Evolutionary conservation across 2,888 invertebrate species (phyloP).

Genomic region (Heliconius erato): DNA sequence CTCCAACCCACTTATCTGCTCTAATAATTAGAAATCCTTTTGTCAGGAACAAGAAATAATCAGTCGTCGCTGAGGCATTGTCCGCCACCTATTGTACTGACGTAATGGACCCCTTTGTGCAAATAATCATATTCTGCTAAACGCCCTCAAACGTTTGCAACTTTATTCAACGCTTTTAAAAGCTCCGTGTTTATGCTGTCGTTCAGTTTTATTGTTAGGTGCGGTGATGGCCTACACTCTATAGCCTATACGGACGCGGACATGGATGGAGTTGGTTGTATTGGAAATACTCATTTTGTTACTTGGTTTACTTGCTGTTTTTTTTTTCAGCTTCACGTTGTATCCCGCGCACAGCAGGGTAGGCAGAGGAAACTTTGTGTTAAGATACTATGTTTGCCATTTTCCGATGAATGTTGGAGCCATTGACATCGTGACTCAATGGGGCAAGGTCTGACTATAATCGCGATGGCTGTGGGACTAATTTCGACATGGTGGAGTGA

Average conservation of each 20-base stretch:
- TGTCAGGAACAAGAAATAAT: conserved; percentile 70
- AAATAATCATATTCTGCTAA: conserved; percentile 65
- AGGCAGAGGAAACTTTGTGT: too few relatives aligned
- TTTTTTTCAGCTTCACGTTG: too few relatives aligned
- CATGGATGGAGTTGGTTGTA: background rate
- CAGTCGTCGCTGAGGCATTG: conserved; percentile 70
- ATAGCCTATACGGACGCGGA: background rate
- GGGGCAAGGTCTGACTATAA: too few relatives aligned
- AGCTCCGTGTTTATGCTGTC: conserved; percentile 43
- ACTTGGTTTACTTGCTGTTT: background rate
- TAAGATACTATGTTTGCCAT: too few relatives aligned
- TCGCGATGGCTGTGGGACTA: too few relatives aligned
- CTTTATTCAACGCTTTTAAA: conserved; percentile 51
- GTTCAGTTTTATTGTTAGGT: conserved; percentile 35
- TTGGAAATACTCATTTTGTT: background rate
- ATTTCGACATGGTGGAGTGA: too few relatives aligned
- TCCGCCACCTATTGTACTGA: conserved; percentile 53
- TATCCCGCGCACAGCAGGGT: too few relatives aligned
- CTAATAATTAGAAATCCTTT: conserved; percentile 65
- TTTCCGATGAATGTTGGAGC: too few relatives aligned
- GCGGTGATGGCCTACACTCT: conserved; percentile 28
- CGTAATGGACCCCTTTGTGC: conserved; percentile 64
- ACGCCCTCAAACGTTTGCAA: conserved; percentile 51
- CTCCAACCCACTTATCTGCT: conserved; percentile 55
- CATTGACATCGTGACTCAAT: too few relatives aligned